phyloP scores from a whole-genome alignment of 1,140 invertebrate genomes.

The Steinernema khuongi region DNA sequence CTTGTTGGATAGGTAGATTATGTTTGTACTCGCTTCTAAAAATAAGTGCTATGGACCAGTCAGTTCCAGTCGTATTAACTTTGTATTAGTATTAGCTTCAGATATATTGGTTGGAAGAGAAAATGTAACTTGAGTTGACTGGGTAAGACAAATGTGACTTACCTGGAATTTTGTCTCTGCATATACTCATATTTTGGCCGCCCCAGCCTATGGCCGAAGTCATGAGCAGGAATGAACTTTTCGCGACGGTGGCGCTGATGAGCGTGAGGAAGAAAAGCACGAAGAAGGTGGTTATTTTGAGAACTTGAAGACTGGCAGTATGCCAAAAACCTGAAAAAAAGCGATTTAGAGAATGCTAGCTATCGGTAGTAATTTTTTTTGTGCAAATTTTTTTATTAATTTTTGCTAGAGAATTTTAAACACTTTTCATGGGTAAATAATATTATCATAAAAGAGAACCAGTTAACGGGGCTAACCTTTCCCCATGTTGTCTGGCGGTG shows the following conservation, averaged over 20 bases:
- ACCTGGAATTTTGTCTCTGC: conserved; percentile 51
- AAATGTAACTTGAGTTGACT: conserved; percentile 8
- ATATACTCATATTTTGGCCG: conserved; percentile 53
- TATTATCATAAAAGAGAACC: not conserved
- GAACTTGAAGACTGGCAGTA: conserved; percentile 45
- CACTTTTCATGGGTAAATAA: not conserved
- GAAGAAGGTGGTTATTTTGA: conserved; percentile 53
- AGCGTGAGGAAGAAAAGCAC: conserved; percentile 51
- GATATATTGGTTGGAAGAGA: not conserved
- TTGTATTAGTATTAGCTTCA: not conserved
- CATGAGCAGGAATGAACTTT: conserved; percentile 51
- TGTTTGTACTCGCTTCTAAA: conserved; percentile 46
- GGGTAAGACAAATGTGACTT: too few species aligned
- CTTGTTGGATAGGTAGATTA: conserved; percentile 42
- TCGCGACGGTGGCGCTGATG: conserved; percentile 49
- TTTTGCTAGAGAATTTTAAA: not conserved
- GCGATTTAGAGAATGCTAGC: not conserved
- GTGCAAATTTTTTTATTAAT: not conserved
- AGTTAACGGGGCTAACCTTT: conserved; percentile 40
- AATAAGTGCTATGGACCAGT: too few species aligned
- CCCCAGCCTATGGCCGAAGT: conserved; percentile 51
- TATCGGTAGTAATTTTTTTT: not conserved
- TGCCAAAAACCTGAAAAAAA: conserved; percentile 53
- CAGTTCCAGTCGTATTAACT: too few species aligned
- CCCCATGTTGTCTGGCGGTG: conserved; percentile 42